Base-by-base conservation (phyloP, 2,888 invertebrate species). In the Diarsia mendica region DNA sequence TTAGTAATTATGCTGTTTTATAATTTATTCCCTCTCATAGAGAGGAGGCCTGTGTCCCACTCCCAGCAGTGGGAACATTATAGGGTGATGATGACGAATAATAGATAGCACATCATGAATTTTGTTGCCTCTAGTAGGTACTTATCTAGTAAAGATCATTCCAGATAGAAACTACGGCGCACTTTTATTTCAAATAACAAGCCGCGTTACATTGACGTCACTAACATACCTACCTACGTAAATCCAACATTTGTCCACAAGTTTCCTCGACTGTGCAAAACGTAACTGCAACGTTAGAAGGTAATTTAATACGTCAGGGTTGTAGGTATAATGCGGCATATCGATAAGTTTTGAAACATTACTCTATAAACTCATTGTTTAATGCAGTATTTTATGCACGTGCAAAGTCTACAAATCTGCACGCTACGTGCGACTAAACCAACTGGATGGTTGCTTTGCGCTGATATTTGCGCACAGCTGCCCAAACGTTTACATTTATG, bases 281-380 rank as follows among this genome's bases (percentile, higher is more conserved):
- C 48, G 39, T 69, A 84, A 80, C 72, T 80, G 79, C 80, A 75
- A 66, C 46, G 75, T 68, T 79, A 70, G 69, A 20, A 75, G 77
- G 75, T 76, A 83, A 75, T 83, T 75, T 81, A 58, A 64, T 83
- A 85, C 91, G 91, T 91, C 90, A 90, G 76, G 28, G 77, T 91
- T 91, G 90, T 90, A n/a, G n/a, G n/a, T n/a, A 89, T 90, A 90
- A 88, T 82, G 76, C 79, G 60, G 80, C 86, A 88, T 90, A 89
- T 89, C 89, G 86, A 82, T 78, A 82, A 64, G 77, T 87, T 85
- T 81, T 84, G 86, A 89, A 89, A 89, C 82, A 79, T 77, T 85
- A 87, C 72, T 72, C 66, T 72, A 48, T 83, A 73, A 64, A 83
- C 72, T 80, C 80, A 85, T 88, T 87, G 88, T 88, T 88, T 72